These are phyloP conservation scores for Perizoma affinitatum DNA, from an alignment of 2,888 invertebrate genomes.

Conservation along the genomic window DNA sequence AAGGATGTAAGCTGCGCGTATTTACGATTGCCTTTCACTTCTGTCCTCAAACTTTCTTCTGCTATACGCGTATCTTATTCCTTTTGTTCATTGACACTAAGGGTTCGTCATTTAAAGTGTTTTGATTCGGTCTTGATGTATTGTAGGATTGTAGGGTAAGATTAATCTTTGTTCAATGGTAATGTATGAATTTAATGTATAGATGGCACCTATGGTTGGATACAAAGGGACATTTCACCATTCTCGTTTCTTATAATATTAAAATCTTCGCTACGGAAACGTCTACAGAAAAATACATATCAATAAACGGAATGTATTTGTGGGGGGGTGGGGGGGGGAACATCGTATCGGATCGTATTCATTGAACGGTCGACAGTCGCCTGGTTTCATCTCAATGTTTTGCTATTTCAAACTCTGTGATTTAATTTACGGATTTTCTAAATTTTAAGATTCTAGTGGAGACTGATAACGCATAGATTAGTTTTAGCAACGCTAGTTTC, in stretches of 20 bases:
- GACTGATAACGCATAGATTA: conserved; percentile 84
- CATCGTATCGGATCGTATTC: conserved; percentile 23
- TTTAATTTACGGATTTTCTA: conserved; percentile 83
- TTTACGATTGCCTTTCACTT: conserved; percentile 44
- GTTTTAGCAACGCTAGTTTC: conserved; percentile 84
- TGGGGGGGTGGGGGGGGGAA: conserved; percentile 59
- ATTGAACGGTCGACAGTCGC: conserved; percentile 62
- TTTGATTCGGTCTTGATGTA: conserved; percentile 70
- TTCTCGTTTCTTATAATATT: conserved; percentile 53
- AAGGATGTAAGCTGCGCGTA: conserved; percentile 50
- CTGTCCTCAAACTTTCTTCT: conserved; percentile 48
- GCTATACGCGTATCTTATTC: conserved; percentile 51
- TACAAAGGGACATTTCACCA: conserved; percentile 76
- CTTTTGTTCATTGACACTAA: conserved; percentile 43
- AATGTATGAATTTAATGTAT: conserved; percentile 68
- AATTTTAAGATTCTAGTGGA: conserved; percentile 83
- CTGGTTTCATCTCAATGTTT: conserved; percentile 74
- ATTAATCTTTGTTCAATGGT: conserved; percentile 72
- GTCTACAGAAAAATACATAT: conserved; percentile 82
- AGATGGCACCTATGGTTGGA: conserved; percentile 76
- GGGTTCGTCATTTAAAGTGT: conserved; percentile 54
- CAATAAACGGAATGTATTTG: conserved; percentile 71
- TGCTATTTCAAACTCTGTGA: conserved; percentile 82
- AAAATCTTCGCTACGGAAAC: conserved; percentile 64
- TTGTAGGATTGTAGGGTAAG: conserved; percentile 76